Conservation (phyloP, 2,888 invertebrate species). For the Agelastica alni region DNA sequence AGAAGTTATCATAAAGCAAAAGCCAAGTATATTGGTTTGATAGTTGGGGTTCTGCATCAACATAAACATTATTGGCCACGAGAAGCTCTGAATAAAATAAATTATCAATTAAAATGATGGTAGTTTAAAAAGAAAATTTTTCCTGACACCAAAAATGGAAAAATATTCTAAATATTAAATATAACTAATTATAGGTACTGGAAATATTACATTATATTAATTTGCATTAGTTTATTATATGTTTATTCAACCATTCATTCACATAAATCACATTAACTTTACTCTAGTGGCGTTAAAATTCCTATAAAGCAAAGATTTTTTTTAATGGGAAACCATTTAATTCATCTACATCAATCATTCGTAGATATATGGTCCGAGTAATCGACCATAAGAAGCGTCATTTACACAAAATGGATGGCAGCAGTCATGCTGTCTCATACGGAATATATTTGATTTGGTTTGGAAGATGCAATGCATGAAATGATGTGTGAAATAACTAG, state of each 20-base stretch:
- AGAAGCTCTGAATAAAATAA: too few relatives aligned
- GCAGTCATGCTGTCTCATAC: constrained; percentile 38
- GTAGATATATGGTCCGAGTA: constrained; percentile 26
- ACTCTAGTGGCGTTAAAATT: constrained; percentile 32
- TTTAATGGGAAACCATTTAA: constrained; percentile 43
- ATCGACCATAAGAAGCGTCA: constrained; percentile 42
- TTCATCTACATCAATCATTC: constrained; percentile 29
- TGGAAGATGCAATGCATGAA: constrained; percentile 46
- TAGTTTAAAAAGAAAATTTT: too few relatives aligned
- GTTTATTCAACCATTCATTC: not conserved
- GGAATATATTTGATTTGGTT: constrained; percentile 42
- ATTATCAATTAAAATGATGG: too few relatives aligned
- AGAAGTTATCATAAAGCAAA: too few relatives aligned
- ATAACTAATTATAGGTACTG: too few relatives aligned
- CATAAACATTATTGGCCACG: too few relatives aligned
- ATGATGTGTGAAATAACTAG: constrained; percentile 54
- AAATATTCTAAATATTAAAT: too few relatives aligned
- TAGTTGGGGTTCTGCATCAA: too few relatives aligned
- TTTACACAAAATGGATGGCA: constrained; percentile 48
- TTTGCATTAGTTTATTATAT: not conserved
- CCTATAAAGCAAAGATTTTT: constrained; percentile 38
- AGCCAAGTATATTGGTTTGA: too few relatives aligned
- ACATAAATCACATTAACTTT: constrained; percentile 1
- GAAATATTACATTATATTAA: too few relatives aligned
- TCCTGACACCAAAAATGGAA: too few relatives aligned